Evolutionary conservation across 2,888 invertebrate species (phyloP).

Genomic region (Drosophila mercatorum): DNA sequence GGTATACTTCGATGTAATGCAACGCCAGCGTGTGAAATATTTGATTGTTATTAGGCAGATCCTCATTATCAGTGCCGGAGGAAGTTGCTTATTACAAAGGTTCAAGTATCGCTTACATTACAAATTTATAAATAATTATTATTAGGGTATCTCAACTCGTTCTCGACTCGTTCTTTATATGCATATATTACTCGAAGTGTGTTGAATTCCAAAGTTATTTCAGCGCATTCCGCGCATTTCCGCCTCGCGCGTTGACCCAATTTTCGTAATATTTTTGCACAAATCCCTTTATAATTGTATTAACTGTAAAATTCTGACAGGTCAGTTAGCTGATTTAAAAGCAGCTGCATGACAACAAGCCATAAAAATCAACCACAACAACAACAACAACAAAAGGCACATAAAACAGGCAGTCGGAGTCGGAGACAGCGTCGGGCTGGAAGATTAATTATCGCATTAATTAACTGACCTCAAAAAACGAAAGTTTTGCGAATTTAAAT

Average conservation of each 20-base stretch:
- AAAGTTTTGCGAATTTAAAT: constrained; percentile 68
- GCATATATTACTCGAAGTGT: neutral
- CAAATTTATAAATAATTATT: neutral
- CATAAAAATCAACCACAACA: constrained; percentile 41
- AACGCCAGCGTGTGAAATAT: constrained; percentile 43
- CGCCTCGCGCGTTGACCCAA: constrained; percentile 54
- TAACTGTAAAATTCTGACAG: constrained; percentile 78
- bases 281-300: constrained; percentile 40
- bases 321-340: constrained; percentile 74
- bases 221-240: constrained; percentile 6
- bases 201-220: constrained; percentile 3
- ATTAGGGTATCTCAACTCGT: neutral
- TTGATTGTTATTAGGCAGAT: constrained; percentile 35
- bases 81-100: constrained; percentile 37
- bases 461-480: constrained; percentile 83
- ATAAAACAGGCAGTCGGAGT: constrained; percentile 39
- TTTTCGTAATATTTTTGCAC: constrained; percentile 30
- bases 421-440: constrained; percentile 33
- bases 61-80: constrained; percentile 18
- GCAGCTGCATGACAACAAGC: constrained; percentile 49
- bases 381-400: constrained; percentile 39
- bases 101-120: constrained; percentile 9
- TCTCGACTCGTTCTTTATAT: neutral
- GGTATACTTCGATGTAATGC: constrained; percentile 9
- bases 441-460: constrained; percentile 82